A percentile compares a stretch with the other conserved stretches of the same genome.
These are phyloP conservation scores for Pollenia amentaria DNA, from an alignment of 2,888 invertebrate genomes.

Conservation along the genomic window DNA sequence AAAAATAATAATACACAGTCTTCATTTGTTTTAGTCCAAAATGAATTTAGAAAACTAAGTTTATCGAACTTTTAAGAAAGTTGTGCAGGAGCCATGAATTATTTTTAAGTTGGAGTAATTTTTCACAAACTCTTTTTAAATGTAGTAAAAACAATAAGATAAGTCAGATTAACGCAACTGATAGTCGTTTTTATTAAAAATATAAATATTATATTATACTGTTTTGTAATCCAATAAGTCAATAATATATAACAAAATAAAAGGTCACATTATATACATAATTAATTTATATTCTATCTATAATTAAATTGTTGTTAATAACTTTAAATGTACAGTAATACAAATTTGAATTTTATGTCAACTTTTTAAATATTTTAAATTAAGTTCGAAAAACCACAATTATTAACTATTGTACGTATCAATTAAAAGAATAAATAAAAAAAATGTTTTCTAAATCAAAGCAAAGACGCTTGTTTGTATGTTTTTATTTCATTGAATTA, in stretches of 20 bases:
- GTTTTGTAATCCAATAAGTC: constrained; percentile 43
- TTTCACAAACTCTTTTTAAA: constrained; percentile 27
- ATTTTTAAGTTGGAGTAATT: constrained; percentile 28
- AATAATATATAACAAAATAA: constrained; percentile 37
- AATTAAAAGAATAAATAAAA: not conserved
- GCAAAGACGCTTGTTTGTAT: too few relatives aligned
- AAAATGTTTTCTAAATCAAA: not conserved
- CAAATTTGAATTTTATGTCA: not conserved
- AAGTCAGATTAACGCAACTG: constrained; percentile 23
- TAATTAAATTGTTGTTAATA: constrained; percentile 37
- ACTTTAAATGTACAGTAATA: constrained; percentile 37
- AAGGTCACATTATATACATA: constrained; percentile 43
- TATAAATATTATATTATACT: constrained; percentile 9
- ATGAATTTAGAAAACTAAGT: constrained; percentile 7
- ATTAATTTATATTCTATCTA: constrained; percentile 3
- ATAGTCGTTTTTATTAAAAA: constrained; percentile 32
- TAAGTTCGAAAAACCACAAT: not conserved
- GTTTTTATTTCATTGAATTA: too few relatives aligned
- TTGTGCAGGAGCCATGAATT: constrained; percentile 41
- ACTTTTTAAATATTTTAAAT: not conserved
- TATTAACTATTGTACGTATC: too few relatives aligned
- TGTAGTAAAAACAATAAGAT: constrained; percentile 13
- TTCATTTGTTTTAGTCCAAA: constrained; percentile 15
- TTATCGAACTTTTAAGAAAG: constrained; percentile 8
- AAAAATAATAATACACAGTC: not conserved